phyloP scores from a whole-genome alignment of 2,113 vertebrate species.

The Mirounga angustirostris region DNA sequence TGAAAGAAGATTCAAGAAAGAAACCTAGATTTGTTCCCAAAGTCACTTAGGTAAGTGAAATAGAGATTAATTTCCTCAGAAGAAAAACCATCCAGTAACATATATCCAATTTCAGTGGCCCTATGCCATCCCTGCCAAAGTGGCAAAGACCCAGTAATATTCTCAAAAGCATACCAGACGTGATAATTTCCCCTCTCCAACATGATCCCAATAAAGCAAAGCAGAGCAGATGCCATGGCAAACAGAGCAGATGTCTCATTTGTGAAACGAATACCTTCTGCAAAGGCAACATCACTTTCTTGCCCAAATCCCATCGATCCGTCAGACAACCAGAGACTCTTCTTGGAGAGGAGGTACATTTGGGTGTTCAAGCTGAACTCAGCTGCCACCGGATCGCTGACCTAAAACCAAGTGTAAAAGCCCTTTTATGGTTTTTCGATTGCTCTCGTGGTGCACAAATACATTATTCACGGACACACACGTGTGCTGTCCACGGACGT shows the following conservation, averaged over 20 bases:
- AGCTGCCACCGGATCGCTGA: constrained; percentile 96
- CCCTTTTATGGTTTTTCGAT: background rate
- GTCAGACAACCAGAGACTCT: constrained; percentile 94
- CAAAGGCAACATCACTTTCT: constrained; percentile 94
- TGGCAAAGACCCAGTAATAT: background rate
- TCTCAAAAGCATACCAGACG: background rate
- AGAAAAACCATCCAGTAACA: background rate
- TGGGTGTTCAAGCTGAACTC: constrained; percentile 98
- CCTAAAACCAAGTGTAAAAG: constrained; percentile 86
- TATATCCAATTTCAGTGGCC: background rate
- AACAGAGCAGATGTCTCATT: background rate
- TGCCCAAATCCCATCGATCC: constrained; percentile 96
- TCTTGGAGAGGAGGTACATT: constrained; percentile 96
- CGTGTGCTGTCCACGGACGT: rapidly evolving
- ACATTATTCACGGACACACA: background rate
- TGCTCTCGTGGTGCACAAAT: background rate
- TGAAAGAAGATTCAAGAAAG: background rate
- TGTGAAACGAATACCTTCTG: constrained; percentile 90
- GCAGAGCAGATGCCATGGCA: background rate
- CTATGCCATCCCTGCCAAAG: too few relatives aligned
- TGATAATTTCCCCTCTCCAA: background rate
- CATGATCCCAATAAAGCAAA: background rate
- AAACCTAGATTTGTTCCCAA: background rate
- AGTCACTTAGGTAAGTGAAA: background rate
- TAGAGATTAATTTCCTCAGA: background rate